Evolutionary conservation across 1,140 invertebrate species (phyloP), one percentile per base, ranked within the genome.

Genomic region (Hyposmocoma kahamanoa): DNA sequence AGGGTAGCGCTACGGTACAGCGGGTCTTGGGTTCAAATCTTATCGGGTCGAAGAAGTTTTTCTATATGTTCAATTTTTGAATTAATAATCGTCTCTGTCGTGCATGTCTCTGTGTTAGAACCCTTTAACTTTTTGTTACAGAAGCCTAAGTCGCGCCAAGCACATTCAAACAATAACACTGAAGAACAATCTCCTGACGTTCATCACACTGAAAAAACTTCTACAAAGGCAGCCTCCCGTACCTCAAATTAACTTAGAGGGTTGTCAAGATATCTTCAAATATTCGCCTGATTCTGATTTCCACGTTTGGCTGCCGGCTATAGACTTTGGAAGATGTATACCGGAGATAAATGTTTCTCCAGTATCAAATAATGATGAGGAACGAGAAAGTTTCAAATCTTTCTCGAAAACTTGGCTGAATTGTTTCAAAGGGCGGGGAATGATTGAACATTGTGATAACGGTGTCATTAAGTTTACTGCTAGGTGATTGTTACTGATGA

Each of bases 181-280:
- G 3, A 75, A 72, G 41, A 65, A 82, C 38, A 87, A 86, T 47
- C 54, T 67, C 5, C 51, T 87, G 34, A 84, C 86, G 8, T 81
- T 86, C 20, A 78, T 87, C 34, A 79, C 84, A 32, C 47, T 87
- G n/a, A 87, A 87, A 58, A 86, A 86, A 59, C 47, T 87, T 22
- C 57, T 87, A 10, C 82, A 84, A 54, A 45, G 84, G 13, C 73
- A 75, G 56, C 81, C 82, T 1, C 75, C 81, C n/a, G 78, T 87
- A 8, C 75, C 74, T 3, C 72, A 82, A 49, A 80, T 87, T 5
- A 73, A 85, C 47, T 66, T 87, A 1, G 71, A 85, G 45, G 83
- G 83, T 21, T 87, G 86, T 62, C 63, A 74, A 36, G 70, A 83
- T 45, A 87, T 87, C 53, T 87, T 87, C 47, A 87, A 87, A 72